These are phyloP conservation scores for silkworm (Bombyx mori) DNA, from an alignment of 1,140 invertebrate species.

Conservation along the genomic window DNA sequence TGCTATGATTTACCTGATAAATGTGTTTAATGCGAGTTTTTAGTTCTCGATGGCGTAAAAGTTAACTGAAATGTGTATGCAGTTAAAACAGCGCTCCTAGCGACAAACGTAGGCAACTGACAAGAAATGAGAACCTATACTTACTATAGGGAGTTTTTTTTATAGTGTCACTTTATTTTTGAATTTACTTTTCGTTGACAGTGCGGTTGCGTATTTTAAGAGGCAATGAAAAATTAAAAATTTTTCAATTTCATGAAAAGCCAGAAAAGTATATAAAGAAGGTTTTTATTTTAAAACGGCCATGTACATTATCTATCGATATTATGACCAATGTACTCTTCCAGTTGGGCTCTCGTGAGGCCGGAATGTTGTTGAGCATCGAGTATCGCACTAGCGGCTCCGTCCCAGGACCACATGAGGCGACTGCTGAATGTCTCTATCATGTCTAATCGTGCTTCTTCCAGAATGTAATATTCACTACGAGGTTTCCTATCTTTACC, in stretches of 20 bases:
- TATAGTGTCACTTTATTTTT: no score
- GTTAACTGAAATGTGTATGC: no score
- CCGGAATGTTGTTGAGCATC: slow-evolving; percentile 29
- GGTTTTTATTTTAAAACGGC: not conserved
- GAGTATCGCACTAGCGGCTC: slow-evolving; percentile 33
- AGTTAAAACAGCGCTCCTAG: no score
- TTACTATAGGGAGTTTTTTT: no score
- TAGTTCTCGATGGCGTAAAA: no score
- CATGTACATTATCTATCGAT: slow-evolving; percentile 1
- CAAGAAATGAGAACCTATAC: no score
- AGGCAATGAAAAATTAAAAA: not conserved
- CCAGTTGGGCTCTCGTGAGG: slow-evolving; percentile 33
- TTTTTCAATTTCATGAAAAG: not conserved
- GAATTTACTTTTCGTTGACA: no score
- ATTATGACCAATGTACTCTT: slow-evolving; percentile 29
- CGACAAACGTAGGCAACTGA: no score
- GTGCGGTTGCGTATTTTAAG: no score
- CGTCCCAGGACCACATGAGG: slow-evolving; percentile 50
- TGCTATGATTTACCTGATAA: no score
- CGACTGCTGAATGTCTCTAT: slow-evolving; percentile 30
- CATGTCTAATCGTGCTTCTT: slow-evolving; percentile 41
- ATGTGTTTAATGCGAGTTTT: no score
- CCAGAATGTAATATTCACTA: slow-evolving; percentile 38
- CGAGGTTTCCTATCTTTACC: slow-evolving; percentile 28
- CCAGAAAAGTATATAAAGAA: not conserved